Conservation (phyloP, 2,888 invertebrate genomes). For the Serrognathus titanus region DNA sequence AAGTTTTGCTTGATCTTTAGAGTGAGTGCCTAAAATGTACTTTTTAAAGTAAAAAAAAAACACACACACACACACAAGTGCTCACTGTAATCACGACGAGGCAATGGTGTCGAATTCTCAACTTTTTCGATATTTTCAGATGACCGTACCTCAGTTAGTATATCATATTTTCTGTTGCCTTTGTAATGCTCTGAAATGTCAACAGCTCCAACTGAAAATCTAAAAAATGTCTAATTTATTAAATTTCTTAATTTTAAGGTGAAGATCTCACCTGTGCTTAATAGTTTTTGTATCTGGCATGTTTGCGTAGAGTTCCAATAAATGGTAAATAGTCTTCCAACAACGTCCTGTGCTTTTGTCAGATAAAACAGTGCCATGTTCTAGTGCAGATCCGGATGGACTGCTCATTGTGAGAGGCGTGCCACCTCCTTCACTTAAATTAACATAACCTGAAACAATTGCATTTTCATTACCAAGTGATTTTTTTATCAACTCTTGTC, state of each 20-base stretch:
- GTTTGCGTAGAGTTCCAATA: conserved; percentile 88
- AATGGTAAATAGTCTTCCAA: conserved; percentile 91
- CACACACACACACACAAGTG: background rate
- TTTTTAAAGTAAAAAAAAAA: background rate
- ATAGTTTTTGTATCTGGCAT: conserved; percentile 95
- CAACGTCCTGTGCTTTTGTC: conserved; percentile 63
- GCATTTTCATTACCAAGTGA: too few species aligned
- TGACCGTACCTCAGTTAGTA: conserved; percentile 54
- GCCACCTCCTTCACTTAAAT: conserved; percentile 71
- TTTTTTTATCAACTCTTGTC: too few species aligned
- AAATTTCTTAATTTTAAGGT: background rate
- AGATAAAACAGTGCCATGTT: conserved; percentile 51
- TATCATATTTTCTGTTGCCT: conserved; percentile 56
- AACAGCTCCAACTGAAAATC: conserved; percentile 64
- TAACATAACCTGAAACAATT: conserved; percentile 65
- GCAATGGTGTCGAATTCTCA: conserved; percentile 42
- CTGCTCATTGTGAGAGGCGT: conserved; percentile 66
- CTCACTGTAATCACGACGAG: conserved; percentile 17
- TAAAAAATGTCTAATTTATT: conserved; percentile 31
- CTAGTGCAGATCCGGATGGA: conserved; percentile 58
- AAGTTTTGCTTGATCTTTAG: conserved; percentile 67
- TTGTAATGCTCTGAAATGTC: conserved; percentile 71
- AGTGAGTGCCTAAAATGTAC: conserved; percentile 33
- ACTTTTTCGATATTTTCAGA: conserved; percentile 58
- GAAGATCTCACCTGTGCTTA: conserved; percentile 57